A percentile compares a stretch with the other conserved stretches of the same genome.
Evolutionary conservation across 1,140 invertebrate species (phyloP).

Genomic region (Branchinecta lindahli): DNA sequence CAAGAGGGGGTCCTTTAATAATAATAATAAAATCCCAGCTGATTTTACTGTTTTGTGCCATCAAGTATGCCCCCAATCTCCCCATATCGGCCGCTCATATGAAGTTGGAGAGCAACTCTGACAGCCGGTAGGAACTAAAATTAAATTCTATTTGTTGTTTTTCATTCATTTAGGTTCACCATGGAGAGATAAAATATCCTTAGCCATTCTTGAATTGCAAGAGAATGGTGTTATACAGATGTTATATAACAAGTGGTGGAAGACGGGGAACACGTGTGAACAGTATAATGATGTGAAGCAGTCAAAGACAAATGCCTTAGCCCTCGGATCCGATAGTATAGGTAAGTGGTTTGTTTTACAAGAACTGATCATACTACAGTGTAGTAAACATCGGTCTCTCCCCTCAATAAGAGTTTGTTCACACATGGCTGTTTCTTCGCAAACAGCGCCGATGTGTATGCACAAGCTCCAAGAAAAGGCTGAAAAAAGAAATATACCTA

Average conservation of each 20-base stretch:
- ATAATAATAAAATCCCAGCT: too few species aligned
- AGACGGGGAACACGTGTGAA: slow-evolving; percentile 79
- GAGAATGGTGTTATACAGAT: slow-evolving; percentile 90
- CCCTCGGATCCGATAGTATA: slow-evolving; percentile 82
- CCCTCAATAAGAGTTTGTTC: too few species aligned
- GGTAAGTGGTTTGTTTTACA: slow-evolving; percentile 37
- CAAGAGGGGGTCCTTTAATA: too few species aligned
- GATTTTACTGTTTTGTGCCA: too few species aligned
- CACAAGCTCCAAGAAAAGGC: too few species aligned
- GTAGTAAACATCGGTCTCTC: not conserved
- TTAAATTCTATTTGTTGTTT: not conserved
- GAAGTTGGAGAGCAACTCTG: too few species aligned
- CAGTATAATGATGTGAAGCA: slow-evolving; percentile 78
- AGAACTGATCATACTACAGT: slow-evolving; percentile 8
- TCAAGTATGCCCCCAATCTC: too few species aligned
- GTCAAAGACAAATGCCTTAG: slow-evolving; percentile 59
- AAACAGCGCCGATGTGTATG: too few species aligned
- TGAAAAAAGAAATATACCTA: too few species aligned
- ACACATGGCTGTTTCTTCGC: too few species aligned
- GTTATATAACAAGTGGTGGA: slow-evolving; percentile 94
- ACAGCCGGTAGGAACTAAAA: not conserved
- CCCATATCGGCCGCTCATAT: too few species aligned
- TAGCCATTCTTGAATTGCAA: slow-evolving; percentile 85
- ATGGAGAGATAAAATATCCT: slow-evolving; percentile 85
- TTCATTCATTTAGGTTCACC: slow-evolving; percentile 48